These are phyloP conservation scores for Trissonchulus latispiculum DNA, from an alignment of 2,888 invertebrate species.

Conservation along the genomic window DNA sequence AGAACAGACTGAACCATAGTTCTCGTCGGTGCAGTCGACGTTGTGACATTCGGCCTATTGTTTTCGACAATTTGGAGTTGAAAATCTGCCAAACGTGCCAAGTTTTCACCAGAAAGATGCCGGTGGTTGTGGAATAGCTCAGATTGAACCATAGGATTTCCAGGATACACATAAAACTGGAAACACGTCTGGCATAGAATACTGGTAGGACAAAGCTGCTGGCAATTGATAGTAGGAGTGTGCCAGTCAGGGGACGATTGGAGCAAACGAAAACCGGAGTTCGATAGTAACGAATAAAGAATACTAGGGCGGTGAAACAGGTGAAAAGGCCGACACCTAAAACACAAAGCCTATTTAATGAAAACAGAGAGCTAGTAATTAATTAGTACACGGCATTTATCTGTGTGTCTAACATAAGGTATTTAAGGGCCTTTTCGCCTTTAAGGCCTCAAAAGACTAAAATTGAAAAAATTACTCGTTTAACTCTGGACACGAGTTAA, in stretches of 20 bases:
- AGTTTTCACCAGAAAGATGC: conserved; percentile 3
- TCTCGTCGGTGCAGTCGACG: not conserved
- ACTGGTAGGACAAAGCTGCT: conserved; percentile 1
- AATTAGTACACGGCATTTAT: no score
- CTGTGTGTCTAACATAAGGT: no score
- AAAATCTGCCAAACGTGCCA: conserved; percentile 8
- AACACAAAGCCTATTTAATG: no score
- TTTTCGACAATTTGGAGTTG: not conserved
- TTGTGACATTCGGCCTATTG: not conserved
- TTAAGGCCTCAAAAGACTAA: no score
- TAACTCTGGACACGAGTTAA: no score
- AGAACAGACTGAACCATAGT: not conserved
- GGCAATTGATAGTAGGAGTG: conserved; percentile 4
- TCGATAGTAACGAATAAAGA: conserved; percentile 10
- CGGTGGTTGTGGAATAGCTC: not conserved
- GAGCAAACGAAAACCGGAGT: conserved; percentile 20
- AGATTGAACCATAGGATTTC: not conserved
- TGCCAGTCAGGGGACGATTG: conserved; percentile 4
- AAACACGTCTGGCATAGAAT: not conserved
- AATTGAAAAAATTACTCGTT: no score
- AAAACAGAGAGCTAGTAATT: no score
- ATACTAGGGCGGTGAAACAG: no score
- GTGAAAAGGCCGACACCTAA: no score
- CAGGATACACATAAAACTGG: conserved; percentile 2
- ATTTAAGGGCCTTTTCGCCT: no score